A percentile compares a stretch with the other conserved stretches of the same genome.
Conservation (phyloP, 2,888 invertebrate species). For the Rutpela maculata region DNA sequence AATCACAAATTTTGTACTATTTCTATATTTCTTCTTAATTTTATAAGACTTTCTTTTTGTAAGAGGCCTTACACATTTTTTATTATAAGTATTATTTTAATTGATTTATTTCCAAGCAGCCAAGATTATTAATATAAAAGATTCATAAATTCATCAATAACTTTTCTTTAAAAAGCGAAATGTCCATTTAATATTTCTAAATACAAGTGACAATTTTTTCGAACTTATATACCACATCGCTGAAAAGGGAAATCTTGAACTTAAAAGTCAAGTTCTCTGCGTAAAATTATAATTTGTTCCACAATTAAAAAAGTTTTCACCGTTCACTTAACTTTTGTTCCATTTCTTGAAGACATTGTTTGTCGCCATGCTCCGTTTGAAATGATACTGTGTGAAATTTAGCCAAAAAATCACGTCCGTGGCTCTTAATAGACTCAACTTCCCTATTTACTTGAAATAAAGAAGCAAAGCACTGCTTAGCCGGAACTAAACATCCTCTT, state of each 20-base stretch:
- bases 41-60: too few species aligned
- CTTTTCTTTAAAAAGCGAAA: too few species aligned
- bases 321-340: background rate
- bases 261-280: background rate
- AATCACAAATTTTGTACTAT: too few species aligned
- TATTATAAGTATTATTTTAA: too few species aligned
- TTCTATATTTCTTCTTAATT: too few species aligned
- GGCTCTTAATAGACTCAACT: background rate
- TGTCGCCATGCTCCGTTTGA: background rate
- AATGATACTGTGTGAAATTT: conserved; percentile 1
- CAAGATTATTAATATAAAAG: too few species aligned
- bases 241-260: background rate
- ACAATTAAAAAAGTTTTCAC: background rate
- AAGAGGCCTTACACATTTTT: too few species aligned
- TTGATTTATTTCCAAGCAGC: too few species aligned
- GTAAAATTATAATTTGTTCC: background rate
- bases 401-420: background rate
- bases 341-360: conserved; percentile 3
- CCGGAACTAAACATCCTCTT: background rate
- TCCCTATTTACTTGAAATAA: background rate
- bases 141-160: too few species aligned
- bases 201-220: too few species aligned
- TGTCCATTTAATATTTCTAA: too few species aligned
- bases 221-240: background rate
- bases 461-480: background rate